These are phyloP conservation scores for Chanos chanos DNA, from an alignment of 2,797 vertebrate species.

Conservation along the genomic window DNA sequence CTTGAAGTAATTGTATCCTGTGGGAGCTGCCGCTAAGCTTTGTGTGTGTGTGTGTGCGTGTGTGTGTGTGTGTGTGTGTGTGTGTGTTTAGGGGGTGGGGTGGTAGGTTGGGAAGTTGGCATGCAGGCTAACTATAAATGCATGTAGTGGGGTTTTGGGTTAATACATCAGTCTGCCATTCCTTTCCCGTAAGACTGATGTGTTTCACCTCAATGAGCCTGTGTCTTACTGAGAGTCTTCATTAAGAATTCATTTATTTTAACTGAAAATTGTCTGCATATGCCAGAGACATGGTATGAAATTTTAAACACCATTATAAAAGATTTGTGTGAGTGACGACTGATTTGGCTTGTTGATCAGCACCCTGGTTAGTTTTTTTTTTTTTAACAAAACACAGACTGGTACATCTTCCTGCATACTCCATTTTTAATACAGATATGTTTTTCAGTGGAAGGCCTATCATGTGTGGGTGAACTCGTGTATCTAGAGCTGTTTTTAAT, in stretches of 20 bases:
- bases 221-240: conserved; percentile 10
- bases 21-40: no score
- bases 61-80: not conserved
- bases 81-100: not conserved
- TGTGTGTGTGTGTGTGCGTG: no score
- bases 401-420: not conserved
- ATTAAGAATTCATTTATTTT: conserved; percentile 47
- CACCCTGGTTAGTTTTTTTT: conserved; percentile 19
- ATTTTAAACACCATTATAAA: conserved; percentile 25
- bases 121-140: not conserved
- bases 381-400: conserved; percentile 11
- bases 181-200: not conserved
- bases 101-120: no score
- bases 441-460: not conserved
- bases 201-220: conserved; percentile 30
- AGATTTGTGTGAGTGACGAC: not conserved
- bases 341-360: conserved; percentile 26
- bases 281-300: conserved; percentile 36
- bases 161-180: not conserved
- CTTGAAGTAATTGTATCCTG: no score
- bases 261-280: conserved; percentile 31
- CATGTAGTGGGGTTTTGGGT: no score
- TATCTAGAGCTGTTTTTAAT: conserved; percentile 53
- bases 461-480: conserved; percentile 44
- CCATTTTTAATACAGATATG: not conserved